Evolutionary conservation across 2,113 vertebrate species (phyloP).

Genomic region (Ailuropoda melanoleuca): DNA sequence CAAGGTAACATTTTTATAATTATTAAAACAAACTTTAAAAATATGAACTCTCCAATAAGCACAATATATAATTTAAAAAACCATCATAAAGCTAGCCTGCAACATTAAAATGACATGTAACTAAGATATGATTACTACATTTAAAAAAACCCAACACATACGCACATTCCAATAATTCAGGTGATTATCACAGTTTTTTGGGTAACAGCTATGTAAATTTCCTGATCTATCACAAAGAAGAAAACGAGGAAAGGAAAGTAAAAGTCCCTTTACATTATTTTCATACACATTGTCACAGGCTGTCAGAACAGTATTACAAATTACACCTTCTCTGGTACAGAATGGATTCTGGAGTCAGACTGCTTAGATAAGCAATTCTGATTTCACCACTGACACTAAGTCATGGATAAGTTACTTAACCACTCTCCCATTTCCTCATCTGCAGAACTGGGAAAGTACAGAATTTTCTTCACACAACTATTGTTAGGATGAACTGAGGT

Average conservation of each 20-base stretch:
- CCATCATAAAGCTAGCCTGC: not conserved
- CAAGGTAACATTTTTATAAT: not conserved
- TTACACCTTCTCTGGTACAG: not conserved
- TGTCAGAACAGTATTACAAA: constrained; percentile 14
- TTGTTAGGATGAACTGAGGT: not conserved
- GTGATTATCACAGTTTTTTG: not conserved
- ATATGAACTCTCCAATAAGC: not conserved
- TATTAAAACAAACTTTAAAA: constrained; percentile 23
- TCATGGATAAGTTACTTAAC: not conserved
- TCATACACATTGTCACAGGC: not conserved
- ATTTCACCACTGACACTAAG: not conserved
- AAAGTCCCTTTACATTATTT: not conserved
- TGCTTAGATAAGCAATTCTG: not conserved
- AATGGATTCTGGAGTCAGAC: not conserved
- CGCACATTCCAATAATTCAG: not conserved
- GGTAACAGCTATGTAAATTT: not conserved
- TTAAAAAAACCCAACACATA: constrained; percentile 13
- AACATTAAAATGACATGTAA: constrained; percentile 19
- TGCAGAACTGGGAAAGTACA: not conserved
- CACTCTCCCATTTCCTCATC: not conserved
- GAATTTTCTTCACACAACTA: not conserved
- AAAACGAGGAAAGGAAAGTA: not conserved
- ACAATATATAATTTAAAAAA: not conserved
- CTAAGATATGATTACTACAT: not conserved
- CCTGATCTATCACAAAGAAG: not conserved